A percentile compares a stretch with the other conserved stretches of the same genome.
These are phyloP conservation scores for Ardeotis arabs DNA, from an alignment of 2,113 vertebrate genomes.

Conservation along the genomic window DNA sequence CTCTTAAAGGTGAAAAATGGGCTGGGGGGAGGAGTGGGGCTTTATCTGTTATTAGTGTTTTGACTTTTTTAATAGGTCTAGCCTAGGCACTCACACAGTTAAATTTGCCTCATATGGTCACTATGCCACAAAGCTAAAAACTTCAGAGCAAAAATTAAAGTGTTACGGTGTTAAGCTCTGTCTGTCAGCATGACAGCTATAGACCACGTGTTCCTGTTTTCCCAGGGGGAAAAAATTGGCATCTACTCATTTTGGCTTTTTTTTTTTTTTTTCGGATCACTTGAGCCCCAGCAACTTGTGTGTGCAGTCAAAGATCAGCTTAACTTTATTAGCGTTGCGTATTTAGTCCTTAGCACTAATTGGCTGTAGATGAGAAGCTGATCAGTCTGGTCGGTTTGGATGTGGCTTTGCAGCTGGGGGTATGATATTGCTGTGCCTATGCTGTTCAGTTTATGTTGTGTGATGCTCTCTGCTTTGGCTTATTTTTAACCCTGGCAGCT, in stretches of 20 bases:
- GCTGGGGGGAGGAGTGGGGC: neutral
- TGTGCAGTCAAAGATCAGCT: neutral
- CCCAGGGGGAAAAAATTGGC: neutral
- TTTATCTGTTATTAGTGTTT: neutral
- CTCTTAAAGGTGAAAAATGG: neutral
- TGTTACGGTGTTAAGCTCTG: neutral
- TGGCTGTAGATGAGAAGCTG: neutral
- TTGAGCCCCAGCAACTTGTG: neutral
- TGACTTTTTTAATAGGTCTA: neutral
- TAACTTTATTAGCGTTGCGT: neutral
- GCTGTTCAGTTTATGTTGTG: neutral
- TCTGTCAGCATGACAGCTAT: neutral
- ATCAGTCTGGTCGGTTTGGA: neutral
- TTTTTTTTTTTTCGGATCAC: neutral
- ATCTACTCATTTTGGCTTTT: neutral
- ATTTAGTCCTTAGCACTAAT: neutral
- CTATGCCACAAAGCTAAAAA: neutral
- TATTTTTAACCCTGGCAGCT: constrained; percentile 51
- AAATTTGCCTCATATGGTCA: neutral
- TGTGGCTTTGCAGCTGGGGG: neutral
- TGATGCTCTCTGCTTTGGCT: neutral
- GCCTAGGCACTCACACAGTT: neutral
- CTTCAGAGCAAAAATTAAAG: neutral
- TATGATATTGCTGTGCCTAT: neutral
- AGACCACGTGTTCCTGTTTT: neutral